Percentiles rank a stretch among this genome's conserved stretches.
These are phyloP conservation scores for Epiperipatus broadwayi DNA, from an alignment of 2,888 invertebrate genomes.

Conservation along the genomic window DNA sequence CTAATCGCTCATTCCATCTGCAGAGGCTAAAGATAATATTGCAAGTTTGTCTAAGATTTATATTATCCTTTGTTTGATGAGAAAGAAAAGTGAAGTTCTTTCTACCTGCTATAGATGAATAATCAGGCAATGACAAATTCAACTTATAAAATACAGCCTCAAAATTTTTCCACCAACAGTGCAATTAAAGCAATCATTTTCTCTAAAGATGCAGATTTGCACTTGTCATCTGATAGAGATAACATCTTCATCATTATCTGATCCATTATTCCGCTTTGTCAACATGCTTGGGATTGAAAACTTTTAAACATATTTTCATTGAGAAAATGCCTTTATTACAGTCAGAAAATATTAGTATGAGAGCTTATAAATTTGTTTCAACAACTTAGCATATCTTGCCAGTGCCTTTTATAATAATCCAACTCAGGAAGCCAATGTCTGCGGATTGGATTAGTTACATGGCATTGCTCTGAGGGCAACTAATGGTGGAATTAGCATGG, in stretches of 20 bases:
- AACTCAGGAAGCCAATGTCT: too few relatives aligned
- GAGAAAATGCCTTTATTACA: too few relatives aligned
- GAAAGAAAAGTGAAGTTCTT: conserved; percentile 85
- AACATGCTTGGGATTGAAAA: too few relatives aligned
- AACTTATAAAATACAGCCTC: conserved; percentile 47
- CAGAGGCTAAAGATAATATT: conserved; percentile 76
- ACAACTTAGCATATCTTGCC: too few relatives aligned
- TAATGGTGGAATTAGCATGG: too few relatives aligned
- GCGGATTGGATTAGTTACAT: too few relatives aligned
- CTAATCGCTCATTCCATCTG: conserved; percentile 71
- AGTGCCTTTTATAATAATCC: too few relatives aligned
- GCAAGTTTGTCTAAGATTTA: conserved; percentile 74
- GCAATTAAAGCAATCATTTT: conserved; percentile 86
- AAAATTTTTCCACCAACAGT: conserved; percentile 64
- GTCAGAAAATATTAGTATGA: too few relatives aligned
- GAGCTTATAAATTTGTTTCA: too few relatives aligned
- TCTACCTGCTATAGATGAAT: conserved; percentile 60
- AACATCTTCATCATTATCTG: conserved; percentile 50
- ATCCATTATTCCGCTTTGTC: conserved; percentile 43
- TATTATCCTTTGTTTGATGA: conserved; percentile 80
- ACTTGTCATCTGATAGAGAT: conserved; percentile 43
- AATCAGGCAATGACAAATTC: conserved; percentile 54
- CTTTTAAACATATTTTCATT: too few relatives aligned
- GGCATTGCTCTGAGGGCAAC: too few relatives aligned
- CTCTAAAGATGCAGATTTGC: conserved; percentile 71